Evolutionary conservation across 2,797 vertebrate species (phyloP).

Genomic region (Chloroceryle inda): DNA sequence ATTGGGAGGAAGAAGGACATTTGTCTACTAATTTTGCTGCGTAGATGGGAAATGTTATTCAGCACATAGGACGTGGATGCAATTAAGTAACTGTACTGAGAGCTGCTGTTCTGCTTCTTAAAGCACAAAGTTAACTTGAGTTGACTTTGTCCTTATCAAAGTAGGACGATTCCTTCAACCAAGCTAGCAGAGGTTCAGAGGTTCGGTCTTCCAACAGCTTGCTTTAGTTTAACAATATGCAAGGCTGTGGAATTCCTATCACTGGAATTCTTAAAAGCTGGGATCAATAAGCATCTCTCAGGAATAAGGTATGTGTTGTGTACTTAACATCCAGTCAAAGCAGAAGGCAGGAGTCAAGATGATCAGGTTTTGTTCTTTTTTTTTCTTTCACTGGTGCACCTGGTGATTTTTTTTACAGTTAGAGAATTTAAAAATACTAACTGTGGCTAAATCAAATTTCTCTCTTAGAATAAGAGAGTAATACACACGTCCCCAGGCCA

Average conservation of each 20-base stretch:
- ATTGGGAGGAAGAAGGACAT: constrained; percentile 9
- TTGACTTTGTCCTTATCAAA: not conserved
- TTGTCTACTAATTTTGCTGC: constrained; percentile 38
- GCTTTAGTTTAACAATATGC: not conserved
- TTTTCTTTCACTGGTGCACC: not conserved
- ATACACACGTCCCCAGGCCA: not conserved
- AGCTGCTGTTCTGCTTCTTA: constrained; percentile 11
- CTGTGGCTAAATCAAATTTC: not conserved
- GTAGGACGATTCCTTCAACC: not conserved
- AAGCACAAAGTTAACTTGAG: constrained; percentile 1
- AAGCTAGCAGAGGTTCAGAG: not conserved
- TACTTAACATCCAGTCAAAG: not conserved
- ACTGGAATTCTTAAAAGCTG: not conserved
- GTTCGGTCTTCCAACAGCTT: not conserved
- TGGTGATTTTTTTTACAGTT: not conserved
- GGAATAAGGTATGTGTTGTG: not conserved
- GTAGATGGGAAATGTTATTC: constrained; percentile 24
- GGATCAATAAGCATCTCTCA: not conserved
- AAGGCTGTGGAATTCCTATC: not conserved
- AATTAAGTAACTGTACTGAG: constrained; percentile 48
- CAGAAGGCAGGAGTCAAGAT: not conserved
- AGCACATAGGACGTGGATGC: constrained; percentile 22
- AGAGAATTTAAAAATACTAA: not conserved
- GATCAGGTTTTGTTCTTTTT: not conserved
- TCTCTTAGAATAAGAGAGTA: not conserved